Conservation (phyloP, 2,797 vertebrate genomes). For the Leptatherina wallacei region DNA sequence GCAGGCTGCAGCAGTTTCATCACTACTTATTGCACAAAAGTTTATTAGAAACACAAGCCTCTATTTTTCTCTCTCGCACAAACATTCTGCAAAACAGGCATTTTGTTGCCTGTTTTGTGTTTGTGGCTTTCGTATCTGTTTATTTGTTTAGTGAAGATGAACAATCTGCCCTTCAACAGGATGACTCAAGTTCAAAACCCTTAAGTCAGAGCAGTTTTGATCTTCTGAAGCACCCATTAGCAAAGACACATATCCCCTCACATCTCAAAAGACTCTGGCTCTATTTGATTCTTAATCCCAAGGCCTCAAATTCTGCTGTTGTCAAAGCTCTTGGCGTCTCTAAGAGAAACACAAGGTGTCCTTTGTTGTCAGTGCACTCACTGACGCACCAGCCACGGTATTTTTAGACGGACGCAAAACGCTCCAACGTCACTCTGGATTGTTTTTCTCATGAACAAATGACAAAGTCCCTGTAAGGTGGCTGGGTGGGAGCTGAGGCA, state of each 20-base stretch:
- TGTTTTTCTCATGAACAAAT: neutral
- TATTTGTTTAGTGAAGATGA: conserved; percentile 15
- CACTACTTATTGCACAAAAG: conserved; percentile 50
- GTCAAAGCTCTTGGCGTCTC: neutral
- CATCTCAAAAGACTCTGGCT: conserved; percentile 17
- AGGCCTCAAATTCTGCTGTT: neutral
- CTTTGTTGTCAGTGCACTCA: neutral
- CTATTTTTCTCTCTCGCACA: conserved; percentile 7
- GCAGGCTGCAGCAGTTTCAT: conserved; percentile 48
- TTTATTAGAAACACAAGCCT: conserved; percentile 65
- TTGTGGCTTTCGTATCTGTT: conserved; percentile 23
- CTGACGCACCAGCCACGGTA: neutral
- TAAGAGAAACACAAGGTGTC: conserved; percentile 1
- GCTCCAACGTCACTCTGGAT: neutral
- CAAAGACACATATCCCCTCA: conserved; percentile 30
- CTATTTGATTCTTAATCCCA: neutral
- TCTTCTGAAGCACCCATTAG: conserved; percentile 28
- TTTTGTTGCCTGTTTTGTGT: conserved; percentile 12
- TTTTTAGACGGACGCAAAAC: conserved; percentile 1
- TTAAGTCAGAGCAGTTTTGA: conserved; percentile 26
- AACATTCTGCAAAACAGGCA: too few species aligned
- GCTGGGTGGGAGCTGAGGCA: neutral
- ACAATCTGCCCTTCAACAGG: conserved; percentile 39
- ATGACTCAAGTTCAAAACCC: conserved; percentile 23
- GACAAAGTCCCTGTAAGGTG: neutral